These are phyloP conservation scores for Dipodomys spectabilis DNA, from an alignment of 2,113 vertebrate genomes.

Conservation along the genomic window DNA sequence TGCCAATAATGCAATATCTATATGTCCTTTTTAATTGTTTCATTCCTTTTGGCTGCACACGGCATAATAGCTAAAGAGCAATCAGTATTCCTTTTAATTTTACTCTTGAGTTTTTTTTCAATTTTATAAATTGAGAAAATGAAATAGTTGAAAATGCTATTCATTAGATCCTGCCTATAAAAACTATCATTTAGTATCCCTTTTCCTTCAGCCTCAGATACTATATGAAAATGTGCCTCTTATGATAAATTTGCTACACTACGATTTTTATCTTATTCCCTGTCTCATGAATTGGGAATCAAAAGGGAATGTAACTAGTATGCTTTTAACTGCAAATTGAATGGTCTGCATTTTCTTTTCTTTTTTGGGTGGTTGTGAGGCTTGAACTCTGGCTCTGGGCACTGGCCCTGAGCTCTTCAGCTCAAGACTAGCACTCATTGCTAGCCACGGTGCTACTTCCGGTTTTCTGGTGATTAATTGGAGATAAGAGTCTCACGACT, in stretches of 20 bases:
- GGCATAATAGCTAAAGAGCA: slow-evolving; percentile 9
- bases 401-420: too few relatives aligned
- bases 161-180: slow-evolving; percentile 50
- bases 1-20: slow-evolving; percentile 39
- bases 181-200: slow-evolving; percentile 54
- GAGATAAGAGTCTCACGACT: too few relatives aligned
- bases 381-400: too few relatives aligned
- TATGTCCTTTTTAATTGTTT: slow-evolving; percentile 53
- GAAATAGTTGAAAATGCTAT: slow-evolving; percentile 4
- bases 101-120: slow-evolving; percentile 49
- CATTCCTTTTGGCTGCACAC: slow-evolving; percentile 38
- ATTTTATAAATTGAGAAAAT: slow-evolving; percentile 6
- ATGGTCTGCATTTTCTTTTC: slow-evolving; percentile 44
- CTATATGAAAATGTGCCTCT: slow-evolving; percentile 34
- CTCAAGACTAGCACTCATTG: too few relatives aligned
- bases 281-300: slow-evolving; percentile 56
- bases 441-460: too few relatives aligned
- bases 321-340: slow-evolving; percentile 65
- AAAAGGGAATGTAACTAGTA: slow-evolving; percentile 44
- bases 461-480: too few relatives aligned
- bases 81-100: slow-evolving; percentile 42
- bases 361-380: too few relatives aligned
- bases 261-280: slow-evolving; percentile 43
- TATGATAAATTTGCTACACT: slow-evolving; percentile 38
- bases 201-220: neutral